Conservation (phyloP, 2,113 vertebrate species). For the Plecotus auritus region DNA sequence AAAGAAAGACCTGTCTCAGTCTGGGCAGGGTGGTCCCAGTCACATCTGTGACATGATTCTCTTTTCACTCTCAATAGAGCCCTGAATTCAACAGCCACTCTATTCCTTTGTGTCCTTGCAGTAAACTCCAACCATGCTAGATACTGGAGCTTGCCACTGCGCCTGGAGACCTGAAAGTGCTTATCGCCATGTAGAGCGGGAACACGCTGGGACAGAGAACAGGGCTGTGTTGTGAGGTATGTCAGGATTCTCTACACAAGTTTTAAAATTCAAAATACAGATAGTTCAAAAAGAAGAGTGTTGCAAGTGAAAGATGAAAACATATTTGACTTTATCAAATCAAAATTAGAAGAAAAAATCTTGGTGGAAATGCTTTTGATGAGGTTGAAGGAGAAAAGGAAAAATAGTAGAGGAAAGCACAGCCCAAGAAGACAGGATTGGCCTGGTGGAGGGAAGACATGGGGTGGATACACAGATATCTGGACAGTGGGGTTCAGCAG, state of each 20-base stretch:
- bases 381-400: not conserved
- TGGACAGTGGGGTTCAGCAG: not conserved
- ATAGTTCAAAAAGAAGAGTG: not conserved
- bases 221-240: accelerated
- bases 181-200: accelerated
- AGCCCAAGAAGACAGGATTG: not conserved
- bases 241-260: accelerated
- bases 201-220: accelerated
- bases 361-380: not conserved
- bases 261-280: not conserved
- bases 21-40: accelerated
- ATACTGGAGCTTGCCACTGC: not conserved
- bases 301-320: not conserved
- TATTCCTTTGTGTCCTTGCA: not conserved
- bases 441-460: no score
- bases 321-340: not conserved
- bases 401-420: not conserved
- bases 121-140: not conserved
- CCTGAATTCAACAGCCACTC: not conserved
- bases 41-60: not conserved
- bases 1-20: not conserved
- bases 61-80: not conserved
- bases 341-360: not conserved
- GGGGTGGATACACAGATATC: accelerated
- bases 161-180: no score